phyloP scores from a whole-genome alignment of 2,888 invertebrate species.

The Drosophila borealis region DNA sequence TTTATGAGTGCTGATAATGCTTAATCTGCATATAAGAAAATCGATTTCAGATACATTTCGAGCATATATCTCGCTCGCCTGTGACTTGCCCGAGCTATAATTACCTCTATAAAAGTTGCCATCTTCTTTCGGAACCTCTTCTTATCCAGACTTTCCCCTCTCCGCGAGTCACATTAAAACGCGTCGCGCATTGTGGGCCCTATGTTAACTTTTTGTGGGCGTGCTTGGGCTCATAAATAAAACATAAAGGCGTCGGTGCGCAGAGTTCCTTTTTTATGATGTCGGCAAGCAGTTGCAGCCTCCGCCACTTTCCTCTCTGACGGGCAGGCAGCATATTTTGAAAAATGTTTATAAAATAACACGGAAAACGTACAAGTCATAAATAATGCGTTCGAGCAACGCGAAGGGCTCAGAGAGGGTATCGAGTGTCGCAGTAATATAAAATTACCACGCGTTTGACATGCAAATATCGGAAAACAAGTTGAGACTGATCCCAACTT shows the following conservation, averaged over 20 bases:
- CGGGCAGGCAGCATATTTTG: constrained; percentile 66
- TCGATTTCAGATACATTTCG: constrained; percentile 45
- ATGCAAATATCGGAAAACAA: constrained; percentile 70
- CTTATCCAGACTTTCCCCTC: constrained; percentile 2
- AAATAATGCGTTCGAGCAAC: constrained; percentile 71
- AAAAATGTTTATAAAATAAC: constrained; percentile 80
- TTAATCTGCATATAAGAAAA: constrained; percentile 58
- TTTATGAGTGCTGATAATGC: constrained; percentile 61
- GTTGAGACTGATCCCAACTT: constrained; percentile 37
- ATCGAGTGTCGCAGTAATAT: constrained; percentile 69
- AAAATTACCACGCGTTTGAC: constrained; percentile 74
- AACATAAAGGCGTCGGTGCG: constrained; percentile 74
- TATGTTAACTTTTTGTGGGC: constrained; percentile 64
- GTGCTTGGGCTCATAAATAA: constrained; percentile 72
- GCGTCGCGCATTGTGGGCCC: constrained; percentile 60
- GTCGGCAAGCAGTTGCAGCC: constrained; percentile 65
- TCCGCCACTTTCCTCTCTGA: constrained; percentile 25
- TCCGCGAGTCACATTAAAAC: constrained; percentile 62
- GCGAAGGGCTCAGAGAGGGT: neutral
- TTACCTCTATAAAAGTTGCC: constrained; percentile 53
- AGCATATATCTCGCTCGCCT: constrained; percentile 22
- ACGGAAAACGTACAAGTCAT: constrained; percentile 79
- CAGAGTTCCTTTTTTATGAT: constrained; percentile 69
- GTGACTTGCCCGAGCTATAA: constrained; percentile 24
- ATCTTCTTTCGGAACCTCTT: constrained; percentile 13